Percentiles rank a stretch among this genome's conserved stretches.
Evolutionary conservation across 2,888 invertebrate species (phyloP).

Genomic region (Leptinotarsa tumamoca): DNA sequence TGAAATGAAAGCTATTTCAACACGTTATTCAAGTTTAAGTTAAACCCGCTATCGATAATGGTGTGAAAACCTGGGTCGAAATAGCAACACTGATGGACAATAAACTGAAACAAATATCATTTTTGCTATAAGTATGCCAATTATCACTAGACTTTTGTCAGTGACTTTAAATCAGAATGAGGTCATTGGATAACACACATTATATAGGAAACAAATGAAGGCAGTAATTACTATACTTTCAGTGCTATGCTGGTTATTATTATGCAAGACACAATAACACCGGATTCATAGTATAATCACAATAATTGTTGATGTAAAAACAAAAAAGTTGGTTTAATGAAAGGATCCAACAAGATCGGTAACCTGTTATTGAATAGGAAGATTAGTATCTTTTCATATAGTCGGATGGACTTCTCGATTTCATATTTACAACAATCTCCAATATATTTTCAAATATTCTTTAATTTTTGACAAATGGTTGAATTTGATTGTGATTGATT

Average conservation of each 20-base stretch:
- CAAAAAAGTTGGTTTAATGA: conserved; percentile 13
- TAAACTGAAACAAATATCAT: not conserved
- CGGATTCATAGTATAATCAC: conserved; percentile 25
- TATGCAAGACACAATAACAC: conserved; percentile 13
- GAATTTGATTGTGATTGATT: no score
- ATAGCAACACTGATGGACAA: no score
- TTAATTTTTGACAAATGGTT: no score
- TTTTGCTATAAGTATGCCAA: not conserved
- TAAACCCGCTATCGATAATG: no score
- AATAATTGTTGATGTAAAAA: conserved; percentile 22
- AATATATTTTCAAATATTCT: no score
- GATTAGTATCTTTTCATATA: not conserved
- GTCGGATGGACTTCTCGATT: no score
- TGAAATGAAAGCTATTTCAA: no score
- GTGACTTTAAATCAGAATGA: not conserved
- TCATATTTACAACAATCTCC: no score
- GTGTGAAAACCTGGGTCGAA: no score
- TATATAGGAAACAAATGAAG: conserved; percentile 20
- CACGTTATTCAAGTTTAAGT: no score
- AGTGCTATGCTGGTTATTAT: conserved; percentile 16
- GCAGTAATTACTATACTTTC: conserved; percentile 17
- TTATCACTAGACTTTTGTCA: not conserved
- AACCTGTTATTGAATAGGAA: not conserved
- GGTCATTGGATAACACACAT: conserved; percentile 3
- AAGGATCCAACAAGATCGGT: not conserved